These are phyloP conservation scores for Sorex fumeus DNA, from an alignment of 2,113 vertebrate genomes.

Conservation along the genomic window DNA sequence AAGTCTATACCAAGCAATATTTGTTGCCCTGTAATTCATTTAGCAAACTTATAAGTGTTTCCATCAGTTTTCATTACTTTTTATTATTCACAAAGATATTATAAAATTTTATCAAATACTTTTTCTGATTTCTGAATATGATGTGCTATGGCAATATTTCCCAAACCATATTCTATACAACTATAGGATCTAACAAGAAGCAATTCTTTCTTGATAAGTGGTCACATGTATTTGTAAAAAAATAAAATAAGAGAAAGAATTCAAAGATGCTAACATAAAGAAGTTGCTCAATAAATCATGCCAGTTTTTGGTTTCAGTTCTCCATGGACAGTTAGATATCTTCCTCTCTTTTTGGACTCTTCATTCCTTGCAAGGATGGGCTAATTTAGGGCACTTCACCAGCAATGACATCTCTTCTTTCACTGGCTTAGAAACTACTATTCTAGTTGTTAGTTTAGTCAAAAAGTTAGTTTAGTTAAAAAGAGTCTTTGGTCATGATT, in stretches of 20 bases:
- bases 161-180: slow-evolving; percentile 28
- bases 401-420: no score
- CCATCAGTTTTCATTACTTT: slow-evolving; percentile 51
- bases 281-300: no score
- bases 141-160: slow-evolving; percentile 38
- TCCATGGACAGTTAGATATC: no score
- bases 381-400: no score
- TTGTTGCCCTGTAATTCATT: slow-evolving; percentile 48
- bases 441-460: no score
- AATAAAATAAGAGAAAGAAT: no score
- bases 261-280: no score
- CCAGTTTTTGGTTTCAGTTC: no score
- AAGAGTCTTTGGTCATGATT: neutral
- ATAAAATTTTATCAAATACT: slow-evolving; percentile 51
- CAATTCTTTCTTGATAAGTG: neutral
- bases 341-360: no score
- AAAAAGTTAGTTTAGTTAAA: neutral
- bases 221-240: neutral
- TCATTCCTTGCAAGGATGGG: no score
- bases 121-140: slow-evolving; percentile 28
- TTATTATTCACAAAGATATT: slow-evolving; percentile 55
- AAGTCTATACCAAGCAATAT: neutral
- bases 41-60: slow-evolving; percentile 26
- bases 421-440: no score
- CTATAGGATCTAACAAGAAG: neutral